Evolutionary conservation across 2,888 invertebrate species (phyloP).

Genomic region (Limnephilus lunatus): DNA sequence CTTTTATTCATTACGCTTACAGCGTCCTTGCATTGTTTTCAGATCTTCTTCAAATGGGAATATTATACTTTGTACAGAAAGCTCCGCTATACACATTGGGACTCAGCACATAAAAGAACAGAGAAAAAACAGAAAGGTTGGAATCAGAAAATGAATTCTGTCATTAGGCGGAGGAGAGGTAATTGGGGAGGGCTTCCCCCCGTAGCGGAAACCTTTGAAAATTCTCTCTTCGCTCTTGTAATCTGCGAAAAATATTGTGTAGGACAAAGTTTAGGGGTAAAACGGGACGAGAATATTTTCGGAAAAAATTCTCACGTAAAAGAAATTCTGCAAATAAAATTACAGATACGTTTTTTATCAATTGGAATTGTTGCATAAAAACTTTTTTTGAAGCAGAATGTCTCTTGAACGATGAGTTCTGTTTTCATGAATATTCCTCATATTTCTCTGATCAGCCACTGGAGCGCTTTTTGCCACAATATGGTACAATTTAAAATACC

Average conservation of each 20-base stretch:
- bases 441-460: too few relatives aligned
- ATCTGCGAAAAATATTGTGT: not conserved
- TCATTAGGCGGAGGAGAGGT: not conserved
- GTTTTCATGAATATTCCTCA: not conserved
- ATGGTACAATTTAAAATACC: too few relatives aligned
- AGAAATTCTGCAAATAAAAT: not conserved
- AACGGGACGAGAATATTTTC: not conserved
- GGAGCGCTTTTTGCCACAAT: too few relatives aligned
- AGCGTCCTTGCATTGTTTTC: not conserved
- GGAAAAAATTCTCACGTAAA: not conserved
- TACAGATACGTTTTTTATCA: not conserved
- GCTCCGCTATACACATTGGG: not conserved
- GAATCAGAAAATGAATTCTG: conserved; percentile 2
- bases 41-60: not conserved
- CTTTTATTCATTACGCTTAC: not conserved
- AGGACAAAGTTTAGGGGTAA: not conserved
- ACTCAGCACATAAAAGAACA: not conserved
- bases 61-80: not conserved
- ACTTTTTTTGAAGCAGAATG: not conserved
- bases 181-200: not conserved
- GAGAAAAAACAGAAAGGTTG: not conserved
- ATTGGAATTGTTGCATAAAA: not conserved
- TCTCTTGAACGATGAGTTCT: not conserved
- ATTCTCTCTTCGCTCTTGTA: not conserved
- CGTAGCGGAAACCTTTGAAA: not conserved